These are phyloP conservation scores for Spodoptera picta DNA, from an alignment of 2,888 invertebrate genomes.

Conservation along the genomic window DNA sequence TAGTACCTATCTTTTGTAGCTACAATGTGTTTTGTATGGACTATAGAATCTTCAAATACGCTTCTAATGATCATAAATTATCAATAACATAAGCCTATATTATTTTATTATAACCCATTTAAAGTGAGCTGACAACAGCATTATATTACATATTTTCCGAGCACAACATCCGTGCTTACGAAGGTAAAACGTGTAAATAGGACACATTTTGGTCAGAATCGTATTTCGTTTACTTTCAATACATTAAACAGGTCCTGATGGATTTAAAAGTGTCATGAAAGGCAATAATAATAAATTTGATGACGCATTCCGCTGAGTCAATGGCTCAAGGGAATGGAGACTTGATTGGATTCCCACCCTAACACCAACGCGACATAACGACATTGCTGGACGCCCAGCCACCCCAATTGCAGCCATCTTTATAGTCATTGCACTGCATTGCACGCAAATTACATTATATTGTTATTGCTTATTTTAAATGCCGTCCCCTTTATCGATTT, in stretches of 20 bases:
- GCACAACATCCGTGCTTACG: too few species aligned
- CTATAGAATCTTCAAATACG: too few species aligned
- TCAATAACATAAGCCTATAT: too few species aligned
- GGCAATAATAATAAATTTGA: constrained; percentile 56
- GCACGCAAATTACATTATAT: constrained; percentile 27
- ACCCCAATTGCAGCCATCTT: constrained; percentile 27
- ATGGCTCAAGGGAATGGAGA: constrained; percentile 56
- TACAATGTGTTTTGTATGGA: too few species aligned
- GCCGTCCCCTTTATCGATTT: constrained; percentile 1
- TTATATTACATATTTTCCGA: too few species aligned
- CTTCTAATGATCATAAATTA: too few species aligned
- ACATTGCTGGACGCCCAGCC: constrained; percentile 38
- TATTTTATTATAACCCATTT: too few species aligned
- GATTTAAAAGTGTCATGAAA: constrained; percentile 47
- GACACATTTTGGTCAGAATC: background rate
- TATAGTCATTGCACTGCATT: constrained; percentile 12
- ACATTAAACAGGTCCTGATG: constrained; percentile 38
- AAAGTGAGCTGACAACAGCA: too few species aligned
- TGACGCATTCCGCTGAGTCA: constrained; percentile 48
- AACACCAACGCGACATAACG: constrained; percentile 30
- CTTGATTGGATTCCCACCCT: constrained; percentile 68
- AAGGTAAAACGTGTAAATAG: background rate
- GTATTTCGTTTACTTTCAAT: constrained; percentile 10
- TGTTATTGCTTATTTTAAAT: constrained; percentile 30
- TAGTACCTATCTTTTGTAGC: too few species aligned